Conservation (phyloP, 2,888 invertebrate genomes). For the Callimorpha dominula region DNA sequence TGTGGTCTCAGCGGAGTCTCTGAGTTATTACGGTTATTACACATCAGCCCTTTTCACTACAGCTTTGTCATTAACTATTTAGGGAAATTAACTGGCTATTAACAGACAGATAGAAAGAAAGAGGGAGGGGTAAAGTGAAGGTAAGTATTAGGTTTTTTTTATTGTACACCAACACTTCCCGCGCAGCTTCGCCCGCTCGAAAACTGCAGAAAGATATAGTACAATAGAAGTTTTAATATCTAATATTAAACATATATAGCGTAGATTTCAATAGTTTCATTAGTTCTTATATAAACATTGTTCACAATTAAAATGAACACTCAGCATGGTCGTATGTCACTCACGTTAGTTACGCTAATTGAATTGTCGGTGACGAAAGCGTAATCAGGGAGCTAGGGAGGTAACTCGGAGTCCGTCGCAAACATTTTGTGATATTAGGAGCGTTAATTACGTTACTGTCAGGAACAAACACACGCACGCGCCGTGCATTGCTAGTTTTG, state of each 20-base stretch:
- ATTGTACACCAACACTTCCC: too few relatives aligned
- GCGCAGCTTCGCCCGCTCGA: too few relatives aligned
- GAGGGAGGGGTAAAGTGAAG: too few relatives aligned
- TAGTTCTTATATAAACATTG: neutral
- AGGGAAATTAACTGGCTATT: neutral
- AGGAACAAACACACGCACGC: neutral
- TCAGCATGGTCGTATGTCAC: neutral
- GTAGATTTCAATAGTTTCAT: neutral
- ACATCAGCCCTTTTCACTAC: neutral
- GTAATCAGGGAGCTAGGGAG: neutral
- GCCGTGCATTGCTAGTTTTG: neutral
- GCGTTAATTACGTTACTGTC: slow-evolving; percentile 4
- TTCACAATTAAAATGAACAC: neutral
- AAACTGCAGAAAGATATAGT: too few relatives aligned
- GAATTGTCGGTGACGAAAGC: slow-evolving; percentile 2
- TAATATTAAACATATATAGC: too few relatives aligned
- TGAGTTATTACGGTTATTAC: slow-evolving; percentile 4
- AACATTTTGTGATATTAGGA: neutral
- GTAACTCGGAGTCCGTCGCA: neutral
- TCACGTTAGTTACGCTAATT: slow-evolving; percentile 1
- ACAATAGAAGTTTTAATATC: too few relatives aligned
- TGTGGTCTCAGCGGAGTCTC: neutral
- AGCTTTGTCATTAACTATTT: slow-evolving; percentile 3
- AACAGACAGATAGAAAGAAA: neutral
- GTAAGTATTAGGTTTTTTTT: too few relatives aligned